Base-by-base conservation (phyloP, 2,797 vertebrate genomes). In the Cyclopterus lumpus region DNA sequence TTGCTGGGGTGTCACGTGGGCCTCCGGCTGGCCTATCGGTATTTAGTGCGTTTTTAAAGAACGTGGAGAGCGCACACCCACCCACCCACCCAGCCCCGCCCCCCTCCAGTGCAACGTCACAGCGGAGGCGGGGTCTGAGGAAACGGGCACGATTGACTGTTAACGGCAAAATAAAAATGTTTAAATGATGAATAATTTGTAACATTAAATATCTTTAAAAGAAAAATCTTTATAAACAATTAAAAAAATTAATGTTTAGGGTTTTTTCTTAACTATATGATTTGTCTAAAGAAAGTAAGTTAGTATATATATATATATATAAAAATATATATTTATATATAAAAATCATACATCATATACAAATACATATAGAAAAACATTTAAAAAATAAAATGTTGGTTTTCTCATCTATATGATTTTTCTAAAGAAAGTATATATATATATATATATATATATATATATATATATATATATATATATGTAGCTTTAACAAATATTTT, bases 81-180 rank as follows among this genome's bases (percentile, higher is more conserved):
- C 3, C 11, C 11, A 12, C 9, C 36, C 11, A 9, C 36, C 9
- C 36, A 38, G 38, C 38, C 12, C n/a, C n/a, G n/a, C n/a, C n/a
- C n/a, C n/a, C n/a, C n/a, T n/a, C n/a, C n/a, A n/a, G 12, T 40
- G 5, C 4, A 5, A 76, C 89, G 93, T 93, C 92, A 92, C 18
- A 11, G 10, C 12, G 26, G 34, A 55, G 89, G 88, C 15, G 84
- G 86, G 70, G 10, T 3, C 60, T 8, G 20, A 30, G 28, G 15
- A 55, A 77, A 68, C 2, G 4, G 10, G 49, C 22, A 8, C 44
- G 80, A 84, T 72, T 75, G 79, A 71, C 71, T 3, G 26, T 5
- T 58, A 34, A 75, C 5, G 14, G 6, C 22, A 15, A 60, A 49
- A 44, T 40, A 4, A 3, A 34, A 15, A 18, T 20, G 36, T 53